Evolutionary conservation across 2,113 vertebrate genomes (phyloP).

Genomic region (Carlito syrichta): DNA sequence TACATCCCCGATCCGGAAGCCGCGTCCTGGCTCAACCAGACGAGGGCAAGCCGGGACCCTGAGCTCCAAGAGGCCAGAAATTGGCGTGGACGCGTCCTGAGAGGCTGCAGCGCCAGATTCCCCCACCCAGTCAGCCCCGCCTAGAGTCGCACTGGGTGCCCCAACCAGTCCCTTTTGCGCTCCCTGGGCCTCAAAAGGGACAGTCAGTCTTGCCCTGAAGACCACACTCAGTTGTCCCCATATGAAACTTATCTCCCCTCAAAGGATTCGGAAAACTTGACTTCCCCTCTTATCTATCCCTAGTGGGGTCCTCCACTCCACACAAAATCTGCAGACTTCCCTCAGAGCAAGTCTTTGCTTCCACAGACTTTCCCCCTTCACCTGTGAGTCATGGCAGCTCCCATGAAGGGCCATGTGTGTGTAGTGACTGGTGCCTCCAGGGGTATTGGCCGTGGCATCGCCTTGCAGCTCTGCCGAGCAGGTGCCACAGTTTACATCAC

Average conservation of each 20-base stretch:
- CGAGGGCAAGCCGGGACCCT: neutral
- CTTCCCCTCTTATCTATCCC: neutral
- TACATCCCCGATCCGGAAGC: conserved; percentile 71
- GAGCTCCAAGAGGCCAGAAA: neutral
- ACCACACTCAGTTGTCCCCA: neutral
- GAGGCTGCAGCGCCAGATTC: neutral
- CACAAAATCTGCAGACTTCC: neutral
- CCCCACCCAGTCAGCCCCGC: too few relatives aligned
- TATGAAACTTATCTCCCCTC: neutral
- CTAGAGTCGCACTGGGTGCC: neutral
- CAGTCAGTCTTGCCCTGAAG: neutral
- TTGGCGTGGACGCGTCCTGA: neutral
- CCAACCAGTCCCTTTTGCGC: neutral
- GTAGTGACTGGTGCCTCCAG: conserved; percentile 90
- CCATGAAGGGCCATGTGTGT: conserved; percentile 87
- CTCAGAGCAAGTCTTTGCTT: conserved; percentile 13
- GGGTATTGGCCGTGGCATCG: conserved; percentile 89
- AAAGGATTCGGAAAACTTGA: neutral
- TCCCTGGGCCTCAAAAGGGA: neutral
- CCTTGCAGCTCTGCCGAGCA: conserved; percentile 87
- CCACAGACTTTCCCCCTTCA: neutral
- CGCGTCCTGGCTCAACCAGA: accelerated
- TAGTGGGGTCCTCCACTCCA: neutral
- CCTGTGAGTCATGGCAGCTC: conserved; percentile 59
- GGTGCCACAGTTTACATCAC: conserved; percentile 91